phyloP scores from a whole-genome alignment of 2,797 vertebrate species.

The Miichthys miiuy region DNA sequence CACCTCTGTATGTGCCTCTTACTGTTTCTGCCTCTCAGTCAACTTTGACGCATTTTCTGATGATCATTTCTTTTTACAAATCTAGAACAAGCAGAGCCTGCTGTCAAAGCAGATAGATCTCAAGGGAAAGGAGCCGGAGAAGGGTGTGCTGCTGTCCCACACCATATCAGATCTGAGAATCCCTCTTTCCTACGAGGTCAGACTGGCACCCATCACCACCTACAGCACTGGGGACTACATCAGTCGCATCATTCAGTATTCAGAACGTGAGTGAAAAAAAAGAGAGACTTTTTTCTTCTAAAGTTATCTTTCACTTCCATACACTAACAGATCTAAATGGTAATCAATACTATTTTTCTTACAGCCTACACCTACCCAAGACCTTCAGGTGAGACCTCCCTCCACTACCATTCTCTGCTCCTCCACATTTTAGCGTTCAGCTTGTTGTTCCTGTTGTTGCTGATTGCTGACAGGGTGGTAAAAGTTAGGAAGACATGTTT shows the following conservation, averaged over 20 bases:
- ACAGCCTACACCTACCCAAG: slow-evolving; percentile 94
- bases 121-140: slow-evolving; percentile 87
- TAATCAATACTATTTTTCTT: slow-evolving; percentile 75
- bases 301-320: not conserved
- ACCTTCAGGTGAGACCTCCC: slow-evolving; percentile 89
- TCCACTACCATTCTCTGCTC: slow-evolving; percentile 1
- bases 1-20: not conserved
- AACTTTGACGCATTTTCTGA: not conserved
- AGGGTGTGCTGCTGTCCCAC: slow-evolving; percentile 91
- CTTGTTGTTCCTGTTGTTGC: slow-evolving; percentile 21
- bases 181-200: slow-evolving; percentile 93
- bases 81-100: slow-evolving; percentile 78
- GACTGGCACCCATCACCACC: slow-evolving; percentile 92
- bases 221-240: slow-evolving; percentile 91
- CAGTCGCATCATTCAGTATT: slow-evolving; percentile 92
- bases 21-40: slow-evolving; percentile 10
- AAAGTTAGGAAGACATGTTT: slow-evolving; percentile 29
- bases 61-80: slow-evolving; percentile 3
- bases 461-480: slow-evolving; percentile 48
- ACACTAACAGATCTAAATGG: slow-evolving; percentile 2
- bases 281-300: not conserved
- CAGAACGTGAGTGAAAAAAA: slow-evolving; percentile 89
- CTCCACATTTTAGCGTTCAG: slow-evolving; percentile 22
- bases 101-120: slow-evolving; percentile 88
- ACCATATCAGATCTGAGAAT: slow-evolving; percentile 90